phyloP scores from a whole-genome alignment of 2,888 invertebrate species.

The Zaprionus obscuricornis region DNA sequence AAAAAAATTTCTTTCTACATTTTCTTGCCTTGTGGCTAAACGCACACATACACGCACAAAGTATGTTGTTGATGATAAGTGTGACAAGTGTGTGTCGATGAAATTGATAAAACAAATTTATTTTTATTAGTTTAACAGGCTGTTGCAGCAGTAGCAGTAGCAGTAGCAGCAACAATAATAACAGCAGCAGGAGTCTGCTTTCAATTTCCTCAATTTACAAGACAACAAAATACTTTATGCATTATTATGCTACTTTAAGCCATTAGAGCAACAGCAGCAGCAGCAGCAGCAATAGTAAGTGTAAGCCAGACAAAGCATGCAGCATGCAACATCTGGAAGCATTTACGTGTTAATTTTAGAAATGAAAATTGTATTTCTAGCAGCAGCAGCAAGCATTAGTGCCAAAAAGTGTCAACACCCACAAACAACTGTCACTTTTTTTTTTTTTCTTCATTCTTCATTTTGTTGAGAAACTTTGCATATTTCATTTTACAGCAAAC shows the following conservation, averaged over 20 bases:
- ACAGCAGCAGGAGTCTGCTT: background rate
- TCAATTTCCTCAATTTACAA: too few species aligned
- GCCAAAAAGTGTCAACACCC: conserved; percentile 13
- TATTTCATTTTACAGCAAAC: conserved; percentile 59
- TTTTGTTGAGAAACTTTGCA: conserved; percentile 49
- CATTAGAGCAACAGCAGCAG: background rate
- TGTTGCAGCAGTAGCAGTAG: conserved; percentile 22
- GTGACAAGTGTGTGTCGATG: conserved; percentile 30
- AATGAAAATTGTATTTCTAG: conserved; percentile 43
- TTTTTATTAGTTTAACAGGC: conserved; percentile 55
- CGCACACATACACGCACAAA: background rate
- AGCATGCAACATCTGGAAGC: conserved; percentile 56
- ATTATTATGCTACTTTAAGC: too few species aligned
- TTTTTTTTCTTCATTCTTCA: too few species aligned
- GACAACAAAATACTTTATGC: too few species aligned
- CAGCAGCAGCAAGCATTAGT: too few species aligned
- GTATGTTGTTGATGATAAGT: conserved; percentile 16
- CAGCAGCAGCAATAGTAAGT: background rate
- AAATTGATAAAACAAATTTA: conserved; percentile 64
- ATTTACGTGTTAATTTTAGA: conserved; percentile 64
- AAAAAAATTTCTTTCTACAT: too few species aligned
- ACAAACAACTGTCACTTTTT: conserved; percentile 8
- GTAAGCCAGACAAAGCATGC: background rate
- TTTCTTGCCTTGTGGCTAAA: too few species aligned
- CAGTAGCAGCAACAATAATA: background rate